phyloP scores from a whole-genome alignment of 2,888 invertebrate genomes.

The Cataglyphis albicans region DNA sequence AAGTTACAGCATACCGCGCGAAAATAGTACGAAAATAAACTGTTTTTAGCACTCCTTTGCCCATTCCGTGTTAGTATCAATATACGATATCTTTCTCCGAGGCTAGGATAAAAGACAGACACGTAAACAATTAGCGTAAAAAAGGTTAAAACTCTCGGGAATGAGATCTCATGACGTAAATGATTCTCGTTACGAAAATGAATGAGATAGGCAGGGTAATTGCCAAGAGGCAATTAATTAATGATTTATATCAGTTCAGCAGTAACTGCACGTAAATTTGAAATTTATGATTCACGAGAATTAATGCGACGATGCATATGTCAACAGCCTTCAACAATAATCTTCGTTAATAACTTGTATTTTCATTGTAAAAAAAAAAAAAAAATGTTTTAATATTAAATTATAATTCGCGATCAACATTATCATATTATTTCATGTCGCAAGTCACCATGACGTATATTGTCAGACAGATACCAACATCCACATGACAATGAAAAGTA shows the following conservation, averaged over 20 bases:
- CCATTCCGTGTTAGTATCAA: background rate
- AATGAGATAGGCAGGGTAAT: background rate
- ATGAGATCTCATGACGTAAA: slow-evolving; percentile 29
- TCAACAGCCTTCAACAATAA: background rate
- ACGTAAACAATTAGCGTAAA: slow-evolving; percentile 48
- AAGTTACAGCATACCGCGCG: slow-evolving; percentile 59
- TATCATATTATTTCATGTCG: background rate
- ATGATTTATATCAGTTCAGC: background rate
- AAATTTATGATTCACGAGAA: background rate
- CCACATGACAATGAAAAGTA: background rate
- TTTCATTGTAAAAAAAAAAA: background rate
- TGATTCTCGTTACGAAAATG: background rate
- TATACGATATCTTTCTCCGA: background rate
- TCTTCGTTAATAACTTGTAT: background rate
- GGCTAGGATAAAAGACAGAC: background rate
- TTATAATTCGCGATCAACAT: background rate
- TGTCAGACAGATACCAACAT: background rate
- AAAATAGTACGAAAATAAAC: slow-evolving; percentile 75
- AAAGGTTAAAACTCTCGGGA: slow-evolving; percentile 57
- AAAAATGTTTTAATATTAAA: background rate
- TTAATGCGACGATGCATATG: background rate
- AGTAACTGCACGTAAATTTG: background rate
- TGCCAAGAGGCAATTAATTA: background rate
- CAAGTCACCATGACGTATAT: background rate
- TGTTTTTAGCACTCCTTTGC: slow-evolving; percentile 52